Percentiles rank a stretch among this genome's conserved stretches.
These are phyloP conservation scores for Siderastrea siderea DNA, from an alignment of 92 coral and sea anemone species.

Conservation along the genomic window DNA sequence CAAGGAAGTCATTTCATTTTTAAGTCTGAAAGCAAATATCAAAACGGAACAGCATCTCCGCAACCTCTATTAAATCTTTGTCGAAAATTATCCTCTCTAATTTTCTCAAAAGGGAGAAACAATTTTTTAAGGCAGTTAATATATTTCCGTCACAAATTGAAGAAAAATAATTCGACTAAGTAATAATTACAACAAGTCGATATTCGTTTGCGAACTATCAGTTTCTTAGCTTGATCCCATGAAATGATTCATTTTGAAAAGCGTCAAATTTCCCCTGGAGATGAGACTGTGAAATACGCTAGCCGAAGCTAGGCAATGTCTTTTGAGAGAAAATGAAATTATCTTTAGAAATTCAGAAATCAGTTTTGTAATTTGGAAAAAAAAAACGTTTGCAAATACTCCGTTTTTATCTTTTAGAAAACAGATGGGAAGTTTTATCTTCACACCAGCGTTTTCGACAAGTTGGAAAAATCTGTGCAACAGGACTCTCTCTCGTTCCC, in stretches of 20 bases:
- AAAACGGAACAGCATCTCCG: not conserved
- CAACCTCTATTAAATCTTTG: not conserved
- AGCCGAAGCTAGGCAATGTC: not conserved
- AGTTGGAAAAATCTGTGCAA: no score
- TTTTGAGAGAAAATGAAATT: not conserved
- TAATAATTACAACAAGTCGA: no score
- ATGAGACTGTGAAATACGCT: not conserved
- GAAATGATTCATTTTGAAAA: not conserved
- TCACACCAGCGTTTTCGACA: no score
- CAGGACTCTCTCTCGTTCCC: no score
- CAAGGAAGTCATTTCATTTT: conserved; percentile 6
- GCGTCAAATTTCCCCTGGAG: not conserved
- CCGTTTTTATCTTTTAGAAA: no score
- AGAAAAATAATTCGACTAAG: no score
- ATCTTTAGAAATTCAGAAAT: no score
- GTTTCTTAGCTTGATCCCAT: not conserved
- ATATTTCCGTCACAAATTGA: not conserved
- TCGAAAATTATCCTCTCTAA: not conserved
- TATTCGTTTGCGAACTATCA: no score
- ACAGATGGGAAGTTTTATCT: no score
- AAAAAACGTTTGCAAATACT: no score
- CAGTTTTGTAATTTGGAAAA: no score
- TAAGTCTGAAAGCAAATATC: not conserved
- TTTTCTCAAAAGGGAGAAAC: not conserved
- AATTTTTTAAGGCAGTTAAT: not conserved